phyloP scores from a whole-genome alignment of 1,140 invertebrate species.

The Hirudo medicinalis region DNA sequence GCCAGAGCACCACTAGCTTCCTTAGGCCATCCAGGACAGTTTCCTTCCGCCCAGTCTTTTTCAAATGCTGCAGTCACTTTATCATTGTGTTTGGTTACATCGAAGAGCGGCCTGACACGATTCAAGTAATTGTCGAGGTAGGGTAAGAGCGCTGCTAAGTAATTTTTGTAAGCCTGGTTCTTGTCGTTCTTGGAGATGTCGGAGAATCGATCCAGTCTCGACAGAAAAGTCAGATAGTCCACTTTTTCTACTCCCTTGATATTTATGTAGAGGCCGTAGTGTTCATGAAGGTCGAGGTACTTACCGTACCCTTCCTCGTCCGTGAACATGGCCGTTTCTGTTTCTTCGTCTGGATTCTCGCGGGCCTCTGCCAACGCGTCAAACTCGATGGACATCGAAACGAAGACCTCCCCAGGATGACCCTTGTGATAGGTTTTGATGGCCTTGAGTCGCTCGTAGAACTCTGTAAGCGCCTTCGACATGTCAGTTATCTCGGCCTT shows the following conservation, averaged over 20 bases:
- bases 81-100: constrained; percentile 64
- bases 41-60: constrained; percentile 70
- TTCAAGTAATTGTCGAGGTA: constrained; percentile 75
- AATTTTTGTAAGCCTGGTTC: constrained; percentile 74
- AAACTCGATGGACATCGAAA: constrained; percentile 93
- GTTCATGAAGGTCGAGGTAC: constrained; percentile 94
- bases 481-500: constrained; percentile 87
- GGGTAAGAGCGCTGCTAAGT: constrained; percentile 66
- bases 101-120: constrained; percentile 74
- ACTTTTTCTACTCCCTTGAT: constrained; percentile 90
- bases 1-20: constrained; percentile 81
- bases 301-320: constrained; percentile 99
- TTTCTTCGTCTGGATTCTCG: constrained; percentile 63
- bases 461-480: constrained; percentile 94
- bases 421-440: constrained; percentile 88
- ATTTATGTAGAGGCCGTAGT: constrained; percentile 89
- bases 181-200: constrained; percentile 89
- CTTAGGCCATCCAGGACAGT: constrained; percentile 91
- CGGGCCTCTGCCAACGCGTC: constrained; percentile 78
- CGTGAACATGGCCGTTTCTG: constrained; percentile 76
- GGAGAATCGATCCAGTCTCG: constrained; percentile 85
- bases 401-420: constrained; percentile 84
- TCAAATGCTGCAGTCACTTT: constrained; percentile 68
- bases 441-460: constrained; percentile 78
- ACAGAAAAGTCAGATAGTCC: constrained; percentile 89